A percentile compares a stretch with the other conserved stretches of the same genome.
Evolutionary conservation across 2,888 invertebrate genomes (phyloP).

Genomic region (Diloba caeruleocephala): DNA sequence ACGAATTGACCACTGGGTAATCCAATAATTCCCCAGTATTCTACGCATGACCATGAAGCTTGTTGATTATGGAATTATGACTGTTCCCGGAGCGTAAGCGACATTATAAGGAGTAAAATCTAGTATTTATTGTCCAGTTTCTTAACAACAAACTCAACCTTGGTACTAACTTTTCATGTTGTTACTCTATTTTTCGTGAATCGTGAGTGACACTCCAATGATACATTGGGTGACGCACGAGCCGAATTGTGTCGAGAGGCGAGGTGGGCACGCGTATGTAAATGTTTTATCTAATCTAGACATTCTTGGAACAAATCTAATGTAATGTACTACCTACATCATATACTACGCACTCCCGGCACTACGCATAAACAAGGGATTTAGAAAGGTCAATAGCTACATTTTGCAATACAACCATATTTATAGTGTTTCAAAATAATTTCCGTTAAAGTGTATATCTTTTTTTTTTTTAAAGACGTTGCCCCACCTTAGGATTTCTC

Average conservation of each 20-base stretch:
- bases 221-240: slow-evolving; percentile 36
- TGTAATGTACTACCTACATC: slow-evolving; percentile 1
- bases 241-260: slow-evolving; percentile 25
- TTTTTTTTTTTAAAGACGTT: too few relatives aligned
- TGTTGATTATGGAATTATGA: too few relatives aligned
- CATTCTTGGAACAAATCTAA: slow-evolving; percentile 22
- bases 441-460: too few relatives aligned
- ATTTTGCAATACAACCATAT: too few relatives aligned
- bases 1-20: too few relatives aligned
- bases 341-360: background rate
- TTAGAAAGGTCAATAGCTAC: background rate
- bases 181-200: slow-evolving; percentile 44
- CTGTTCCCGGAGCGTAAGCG: too few relatives aligned
- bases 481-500: too few relatives aligned
- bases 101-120: background rate
- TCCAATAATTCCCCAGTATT: too few relatives aligned
- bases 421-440: too few relatives aligned
- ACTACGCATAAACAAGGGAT: slow-evolving; percentile 15
- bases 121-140: background rate
- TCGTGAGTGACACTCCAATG: slow-evolving; percentile 50
- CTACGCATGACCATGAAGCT: too few relatives aligned
- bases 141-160: slow-evolving; percentile 32
- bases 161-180: slow-evolving; percentile 28
- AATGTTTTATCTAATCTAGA: slow-evolving; percentile 49
- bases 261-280: slow-evolving; percentile 11